Percentiles rank a stretch among this genome's conserved stretches.
phyloP scores from a whole-genome alignment of 2,888 invertebrate genomes.

The Gasteruption jaculator region DNA sequence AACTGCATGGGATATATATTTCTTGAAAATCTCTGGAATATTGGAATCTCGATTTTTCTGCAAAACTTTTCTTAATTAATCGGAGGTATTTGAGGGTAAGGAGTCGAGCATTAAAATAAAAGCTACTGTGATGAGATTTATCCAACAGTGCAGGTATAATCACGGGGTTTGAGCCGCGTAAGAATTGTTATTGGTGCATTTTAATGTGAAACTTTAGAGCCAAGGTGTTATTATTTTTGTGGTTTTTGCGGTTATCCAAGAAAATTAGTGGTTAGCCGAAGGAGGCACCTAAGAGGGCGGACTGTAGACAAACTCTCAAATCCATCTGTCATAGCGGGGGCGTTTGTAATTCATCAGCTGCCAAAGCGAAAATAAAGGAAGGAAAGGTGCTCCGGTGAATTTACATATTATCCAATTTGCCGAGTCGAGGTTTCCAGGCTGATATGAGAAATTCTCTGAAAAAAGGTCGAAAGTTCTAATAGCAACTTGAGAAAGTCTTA shows the following conservation, averaged over 20 bases:
- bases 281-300: slow-evolving; percentile 23
- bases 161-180: slow-evolving; percentile 33
- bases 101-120: too few species aligned
- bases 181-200: slow-evolving; percentile 44
- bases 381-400: slow-evolving; percentile 25
- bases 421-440: too few species aligned
- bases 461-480: too few species aligned
- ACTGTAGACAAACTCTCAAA: slow-evolving; percentile 29
- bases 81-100: too few species aligned
- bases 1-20: too few species aligned
- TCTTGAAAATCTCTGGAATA: too few species aligned
- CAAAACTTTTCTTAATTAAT: too few species aligned
- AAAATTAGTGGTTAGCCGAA: slow-evolving; percentile 38
- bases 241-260: slow-evolving; percentile 44
- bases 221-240: slow-evolving; percentile 43
- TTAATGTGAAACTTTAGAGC: slow-evolving; percentile 36
- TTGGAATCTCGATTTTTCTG: too few species aligned
- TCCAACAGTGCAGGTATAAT: slow-evolving; percentile 35
- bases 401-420: too few species aligned
- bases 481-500: too few species aligned
- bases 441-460: too few species aligned
- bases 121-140: slow-evolving; percentile 43
- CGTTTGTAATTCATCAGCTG: slow-evolving; percentile 33
- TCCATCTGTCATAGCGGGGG: slow-evolving; percentile 39
- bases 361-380: too few species aligned